A percentile compares a stretch with the other conserved stretches of the same genome.
These are phyloP conservation scores for Cyrtodaria siliqua DNA, from an alignment of 2,888 invertebrate genomes.

Conservation along the genomic window DNA sequence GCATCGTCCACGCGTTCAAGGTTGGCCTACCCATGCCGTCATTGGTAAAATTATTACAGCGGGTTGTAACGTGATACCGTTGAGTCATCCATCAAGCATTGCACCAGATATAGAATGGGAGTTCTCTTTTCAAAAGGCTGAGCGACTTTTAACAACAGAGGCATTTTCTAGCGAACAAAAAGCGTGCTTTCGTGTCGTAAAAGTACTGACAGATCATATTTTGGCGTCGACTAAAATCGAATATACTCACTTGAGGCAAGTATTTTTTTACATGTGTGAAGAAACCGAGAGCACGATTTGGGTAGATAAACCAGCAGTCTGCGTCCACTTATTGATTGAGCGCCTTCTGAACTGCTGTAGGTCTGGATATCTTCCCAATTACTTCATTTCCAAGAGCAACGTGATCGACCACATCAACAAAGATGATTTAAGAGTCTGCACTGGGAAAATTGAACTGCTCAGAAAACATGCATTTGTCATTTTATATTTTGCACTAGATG, in stretches of 20 bases:
- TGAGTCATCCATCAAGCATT: neutral
- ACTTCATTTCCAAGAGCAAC: conserved; percentile 5
- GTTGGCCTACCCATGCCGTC: conserved; percentile 4
- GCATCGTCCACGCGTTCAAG: neutral
- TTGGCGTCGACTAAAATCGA: neutral
- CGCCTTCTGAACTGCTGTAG: neutral
- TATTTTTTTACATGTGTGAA: conserved; percentile 17
- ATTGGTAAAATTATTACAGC: neutral
- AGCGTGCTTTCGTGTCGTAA: neutral
- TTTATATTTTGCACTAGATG: conserved; percentile 5
- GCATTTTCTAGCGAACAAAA: conserved; percentile 4
- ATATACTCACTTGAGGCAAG: neutral
- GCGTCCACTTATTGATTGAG: conserved; percentile 1
- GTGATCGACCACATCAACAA: neutral
- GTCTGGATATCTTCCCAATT: conserved; percentile 1
- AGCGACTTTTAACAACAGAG: neutral
- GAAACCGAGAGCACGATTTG: neutral
- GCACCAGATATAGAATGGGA: conserved; percentile 6
- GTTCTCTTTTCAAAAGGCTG: conserved; percentile 3
- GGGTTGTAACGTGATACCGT: neutral
- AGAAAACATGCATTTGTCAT: neutral
- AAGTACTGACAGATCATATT: neutral
- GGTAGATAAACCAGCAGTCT: neutral
- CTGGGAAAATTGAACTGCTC: conserved; percentile 3
- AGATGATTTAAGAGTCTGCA: neutral